Base-by-base conservation (phyloP, 1,140 invertebrate genomes). In the Meloidogyne chitwoodi region DNA sequence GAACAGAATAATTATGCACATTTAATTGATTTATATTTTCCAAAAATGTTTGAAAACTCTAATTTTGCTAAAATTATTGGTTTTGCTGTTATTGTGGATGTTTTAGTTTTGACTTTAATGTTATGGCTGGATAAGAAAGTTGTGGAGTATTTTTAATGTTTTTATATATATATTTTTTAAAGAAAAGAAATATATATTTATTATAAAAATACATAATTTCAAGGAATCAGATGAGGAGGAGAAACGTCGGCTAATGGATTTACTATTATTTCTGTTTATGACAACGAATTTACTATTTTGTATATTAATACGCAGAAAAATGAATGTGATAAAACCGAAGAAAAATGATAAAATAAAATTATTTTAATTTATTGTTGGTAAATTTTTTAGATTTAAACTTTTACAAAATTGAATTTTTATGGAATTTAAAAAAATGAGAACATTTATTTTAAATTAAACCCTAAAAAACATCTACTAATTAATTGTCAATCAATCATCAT, bases 401-500 rank as follows among this genome's bases (percentile, higher is more conserved):
- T n/a, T n/a, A n/a, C n/a, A n/a, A n/a, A n/a, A n/a, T n/a, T n/a
- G n/a, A n/a, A n/a, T n/a, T n/a, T n/a, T n/a, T n/a, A n/a, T n/a
- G n/a, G n/a, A n/a, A n/a, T 19, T 56, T n/a, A 48, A 16, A 56
- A n/a, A n/a, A 56, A 19, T 56, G 48, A 56, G 48, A 56, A 56
- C 19, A 44, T 56, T 56, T 56, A n/a, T 56, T n/a, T 12, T 56
- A 48, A 48, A 48, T 48, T 19, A 48, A 48, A 48, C 4, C 14
- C 16, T 56, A 22, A 56, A n/a, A 56, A n/a, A 56, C n/a, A 56
- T 67, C 6, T n/a, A 24, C 24, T 5, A 31, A 16, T 19, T 38
- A n/a, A 75, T 4, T 11, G 6, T 76, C 34, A 76, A 29, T 84
- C 77, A n/a, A 84, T 56, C 81, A 19, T 82, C 82, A 38, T 79